Percentiles rank a stretch among this genome's conserved stretches.
Evolutionary conservation across 2,797 vertebrate genomes (phyloP).

Genomic region (Amphiprion clarkii): DNA sequence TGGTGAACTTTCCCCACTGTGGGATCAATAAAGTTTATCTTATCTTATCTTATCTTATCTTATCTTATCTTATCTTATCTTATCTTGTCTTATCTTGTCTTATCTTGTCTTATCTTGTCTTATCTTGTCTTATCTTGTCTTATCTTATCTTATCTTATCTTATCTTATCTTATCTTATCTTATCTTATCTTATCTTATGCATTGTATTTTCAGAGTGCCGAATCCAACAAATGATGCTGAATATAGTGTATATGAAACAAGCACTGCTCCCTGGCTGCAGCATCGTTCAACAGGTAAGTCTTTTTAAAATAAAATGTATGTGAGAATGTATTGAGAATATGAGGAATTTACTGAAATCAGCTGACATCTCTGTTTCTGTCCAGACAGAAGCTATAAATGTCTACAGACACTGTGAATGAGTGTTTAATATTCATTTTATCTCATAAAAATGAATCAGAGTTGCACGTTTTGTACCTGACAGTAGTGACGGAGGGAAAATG

Average conservation of each 20-base stretch:
- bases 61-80: no score
- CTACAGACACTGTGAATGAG: not conserved
- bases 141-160: no score
- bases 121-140: no score
- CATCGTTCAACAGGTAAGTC: not conserved
- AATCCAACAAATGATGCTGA: not conserved
- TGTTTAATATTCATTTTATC: not conserved
- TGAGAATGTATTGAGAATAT: not conserved
- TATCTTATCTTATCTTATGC: no score
- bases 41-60: no score
- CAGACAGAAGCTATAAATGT: conserved; percentile 7
- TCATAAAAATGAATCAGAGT: not conserved
- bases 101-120: no score
- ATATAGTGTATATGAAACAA: not conserved
- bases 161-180: no score
- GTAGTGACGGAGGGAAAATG: not conserved
- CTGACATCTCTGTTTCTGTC: conserved; percentile 17
- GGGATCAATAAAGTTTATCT: no score
- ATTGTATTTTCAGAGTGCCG: not conserved
- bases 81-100: no score
- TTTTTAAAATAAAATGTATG: not conserved
- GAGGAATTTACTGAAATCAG: not conserved
- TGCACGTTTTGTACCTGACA: not conserved
- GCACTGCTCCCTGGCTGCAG: not conserved
- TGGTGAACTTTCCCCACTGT: no score